Evolutionary conservation across 2,888 invertebrate species (phyloP).

Genomic region (Protonemura montana): DNA sequence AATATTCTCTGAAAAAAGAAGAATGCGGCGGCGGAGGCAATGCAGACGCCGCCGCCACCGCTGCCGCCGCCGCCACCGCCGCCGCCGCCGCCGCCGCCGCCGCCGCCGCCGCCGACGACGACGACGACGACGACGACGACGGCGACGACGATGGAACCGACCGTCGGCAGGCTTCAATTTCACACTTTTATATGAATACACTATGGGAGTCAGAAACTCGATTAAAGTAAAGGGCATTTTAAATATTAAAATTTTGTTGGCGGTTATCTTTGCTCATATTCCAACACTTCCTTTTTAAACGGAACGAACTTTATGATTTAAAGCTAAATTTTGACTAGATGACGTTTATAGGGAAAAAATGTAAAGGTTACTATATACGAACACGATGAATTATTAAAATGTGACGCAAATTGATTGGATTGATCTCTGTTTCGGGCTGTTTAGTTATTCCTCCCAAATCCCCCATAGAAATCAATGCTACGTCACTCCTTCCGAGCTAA

Average conservation of each 20-base stretch:
- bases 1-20: background rate
- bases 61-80: too few relatives aligned
- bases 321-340: background rate
- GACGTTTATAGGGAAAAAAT: background rate
- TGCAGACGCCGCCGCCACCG: too few relatives aligned
- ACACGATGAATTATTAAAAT: background rate
- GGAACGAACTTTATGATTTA: background rate
- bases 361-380: background rate
- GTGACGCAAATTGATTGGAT: background rate
- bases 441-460: background rate
- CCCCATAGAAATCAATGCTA: too few relatives aligned
- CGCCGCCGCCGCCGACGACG: too few relatives aligned
- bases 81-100: too few relatives aligned
- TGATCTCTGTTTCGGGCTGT: background rate
- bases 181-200: background rate
- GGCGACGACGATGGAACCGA: background rate
- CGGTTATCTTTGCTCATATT: background rate
- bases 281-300: background rate
- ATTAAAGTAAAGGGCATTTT: slow-evolving; percentile 7
- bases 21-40: background rate
- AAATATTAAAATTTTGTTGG: background rate
- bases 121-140: too few relatives aligned
- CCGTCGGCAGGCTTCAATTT: background rate
- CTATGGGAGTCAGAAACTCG: slow-evolving; percentile 7
- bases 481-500: too few relatives aligned